A percentile compares a stretch with the other conserved stretches of the same genome.
phyloP scores from a whole-genome alignment of 2,888 invertebrate species.

The Sicus ferrugineus region DNA sequence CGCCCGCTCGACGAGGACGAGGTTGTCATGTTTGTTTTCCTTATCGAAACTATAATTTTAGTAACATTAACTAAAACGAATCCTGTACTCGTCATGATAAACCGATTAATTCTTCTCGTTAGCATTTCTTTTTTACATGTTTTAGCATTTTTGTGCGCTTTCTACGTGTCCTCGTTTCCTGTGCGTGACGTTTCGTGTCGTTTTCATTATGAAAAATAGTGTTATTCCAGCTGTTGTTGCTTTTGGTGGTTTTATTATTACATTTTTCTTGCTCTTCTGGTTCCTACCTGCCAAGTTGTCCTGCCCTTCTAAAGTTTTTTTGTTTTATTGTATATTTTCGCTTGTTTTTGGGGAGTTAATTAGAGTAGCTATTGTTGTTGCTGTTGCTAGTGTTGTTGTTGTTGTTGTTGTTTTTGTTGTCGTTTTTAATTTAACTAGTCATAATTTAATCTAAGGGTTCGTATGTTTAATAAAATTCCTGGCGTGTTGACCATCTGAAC shows the following conservation, averaged over 20 bases:
- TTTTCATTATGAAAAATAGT: neutral
- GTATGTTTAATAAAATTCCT: neutral
- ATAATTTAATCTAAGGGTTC: neutral
- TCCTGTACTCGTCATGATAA: conserved; percentile 42
- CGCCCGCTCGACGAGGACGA: too few species aligned
- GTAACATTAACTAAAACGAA: conserved; percentile 41
- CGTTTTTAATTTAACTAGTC: neutral
- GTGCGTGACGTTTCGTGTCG: neutral
- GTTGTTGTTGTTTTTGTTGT: neutral
- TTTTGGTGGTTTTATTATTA: conserved; percentile 1
- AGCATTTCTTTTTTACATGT: conserved; percentile 16
- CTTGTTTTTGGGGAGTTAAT: too few species aligned
- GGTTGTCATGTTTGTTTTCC: too few species aligned
- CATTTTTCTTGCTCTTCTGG: neutral
- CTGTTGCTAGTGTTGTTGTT: neutral
- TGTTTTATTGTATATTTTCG: neutral
- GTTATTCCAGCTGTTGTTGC: neutral
- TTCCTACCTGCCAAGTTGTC: neutral
- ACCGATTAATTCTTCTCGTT: conserved; percentile 35
- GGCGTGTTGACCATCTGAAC: too few species aligned
- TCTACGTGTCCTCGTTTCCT: too few species aligned
- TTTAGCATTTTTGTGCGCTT: conserved; percentile 19
- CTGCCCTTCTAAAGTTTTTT: neutral
- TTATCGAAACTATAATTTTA: too few species aligned
- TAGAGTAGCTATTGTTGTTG: neutral